Percentiles rank a stretch among this genome's conserved stretches.
Conservation (phyloP, 2,797 vertebrate species). For the Cynopterus sphinx region DNA sequence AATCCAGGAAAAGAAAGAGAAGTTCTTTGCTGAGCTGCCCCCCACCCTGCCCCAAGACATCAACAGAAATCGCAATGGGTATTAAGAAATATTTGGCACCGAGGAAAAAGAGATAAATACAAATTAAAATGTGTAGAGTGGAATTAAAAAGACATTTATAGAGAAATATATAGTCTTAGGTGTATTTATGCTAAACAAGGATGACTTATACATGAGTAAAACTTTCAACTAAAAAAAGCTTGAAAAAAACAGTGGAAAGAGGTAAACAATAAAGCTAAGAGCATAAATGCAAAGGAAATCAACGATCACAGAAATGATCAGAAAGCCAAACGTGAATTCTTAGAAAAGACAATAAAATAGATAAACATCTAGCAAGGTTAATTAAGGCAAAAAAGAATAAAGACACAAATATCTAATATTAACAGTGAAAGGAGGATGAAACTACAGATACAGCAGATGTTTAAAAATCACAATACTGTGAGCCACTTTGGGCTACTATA, state of each 20-base stretch:
- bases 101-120: constrained; percentile 10
- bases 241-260: neutral
- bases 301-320: neutral
- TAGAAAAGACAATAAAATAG: neutral
- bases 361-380: neutral
- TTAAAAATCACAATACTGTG: neutral
- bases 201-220: neutral
- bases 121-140: constrained; percentile 4
- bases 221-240: neutral
- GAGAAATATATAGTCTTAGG: neutral
- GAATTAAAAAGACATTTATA: neutral
- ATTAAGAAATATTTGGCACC: neutral
- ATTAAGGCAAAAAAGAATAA: neutral
- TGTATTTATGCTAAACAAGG: neutral
- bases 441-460: neutral
- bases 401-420: neutral
- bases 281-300: neutral
- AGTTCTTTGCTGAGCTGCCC: neutral
- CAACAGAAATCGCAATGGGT: neutral
- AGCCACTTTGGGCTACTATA: neutral
- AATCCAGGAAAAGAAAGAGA: neutral
- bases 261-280: neutral
- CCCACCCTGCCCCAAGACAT: neutral
- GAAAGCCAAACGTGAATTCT: neutral
- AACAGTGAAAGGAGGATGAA: neutral